These are phyloP conservation scores for Parazoanthus atlanticus DNA, from an alignment of 92 coral and sea anemone species.

Conservation along the genomic window DNA sequence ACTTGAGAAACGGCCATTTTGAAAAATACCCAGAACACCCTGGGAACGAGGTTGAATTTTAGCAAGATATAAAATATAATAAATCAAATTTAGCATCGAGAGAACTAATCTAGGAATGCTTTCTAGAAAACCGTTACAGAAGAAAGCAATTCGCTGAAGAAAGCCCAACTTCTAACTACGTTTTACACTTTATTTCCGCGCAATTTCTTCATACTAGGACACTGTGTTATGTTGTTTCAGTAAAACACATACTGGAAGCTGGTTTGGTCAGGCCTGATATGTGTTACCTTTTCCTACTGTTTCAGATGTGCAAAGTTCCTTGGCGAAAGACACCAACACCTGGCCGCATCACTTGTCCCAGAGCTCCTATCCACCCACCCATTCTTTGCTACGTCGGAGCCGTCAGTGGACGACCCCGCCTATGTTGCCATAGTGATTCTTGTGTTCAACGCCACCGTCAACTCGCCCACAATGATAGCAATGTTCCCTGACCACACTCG, in stretches of 20 bases:
- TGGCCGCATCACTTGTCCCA: slow-evolving; percentile 92
- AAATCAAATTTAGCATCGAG: no score
- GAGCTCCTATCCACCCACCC: slow-evolving; percentile 98
- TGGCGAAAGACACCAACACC: slow-evolving; percentile 89
- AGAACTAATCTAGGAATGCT: no score
- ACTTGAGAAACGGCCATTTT: no score
- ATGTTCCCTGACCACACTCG: slow-evolving; percentile 94
- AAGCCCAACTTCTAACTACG: no score
- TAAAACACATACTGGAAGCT: not conserved
- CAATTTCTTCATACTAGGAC: no score
- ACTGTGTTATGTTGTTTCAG: not conserved
- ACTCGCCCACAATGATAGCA: slow-evolving; percentile 84
- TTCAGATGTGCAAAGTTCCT: slow-evolving; percentile 73
- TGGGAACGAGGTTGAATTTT: no score
- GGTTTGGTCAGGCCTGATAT: no score
- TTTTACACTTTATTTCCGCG: no score
- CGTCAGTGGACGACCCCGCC: slow-evolving; percentile 96
- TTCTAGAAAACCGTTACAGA: no score
- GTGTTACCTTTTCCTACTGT: not conserved
- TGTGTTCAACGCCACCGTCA: slow-evolving; percentile 93
- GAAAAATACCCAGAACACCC: no score
- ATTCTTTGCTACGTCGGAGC: slow-evolving; percentile 95
- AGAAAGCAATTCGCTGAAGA: no score
- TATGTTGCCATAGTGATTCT: slow-evolving; percentile 92
- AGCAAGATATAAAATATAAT: no score